A percentile compares a stretch with the other conserved stretches of the same genome.
phyloP scores from a whole-genome alignment of 37 sponge, comb jelly and placozoan genomes.

The Amphimedon queenslandica region DNA sequence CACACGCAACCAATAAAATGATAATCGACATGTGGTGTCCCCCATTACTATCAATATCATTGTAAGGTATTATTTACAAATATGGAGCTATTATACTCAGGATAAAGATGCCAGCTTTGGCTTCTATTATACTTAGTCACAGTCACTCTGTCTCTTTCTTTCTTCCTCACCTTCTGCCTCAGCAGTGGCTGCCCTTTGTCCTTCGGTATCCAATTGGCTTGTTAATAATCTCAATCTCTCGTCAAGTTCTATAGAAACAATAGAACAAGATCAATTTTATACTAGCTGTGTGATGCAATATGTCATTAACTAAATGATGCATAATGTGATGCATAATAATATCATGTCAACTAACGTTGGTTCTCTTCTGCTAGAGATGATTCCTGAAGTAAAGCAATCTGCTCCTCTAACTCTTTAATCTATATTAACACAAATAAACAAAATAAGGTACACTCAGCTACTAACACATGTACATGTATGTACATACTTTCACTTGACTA shows the following conservation, averaged over 20 bases:
- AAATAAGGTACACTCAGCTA: too few relatives aligned
- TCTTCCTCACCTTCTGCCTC: conserved; percentile 37
- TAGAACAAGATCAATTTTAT: not conserved
- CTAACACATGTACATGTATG: not conserved
- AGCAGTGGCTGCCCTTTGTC: conserved; percentile 30
- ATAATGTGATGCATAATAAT: not conserved
- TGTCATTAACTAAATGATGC: not conserved
- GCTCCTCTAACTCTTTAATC: conserved; percentile 8
- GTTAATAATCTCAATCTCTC: conserved; percentile 53
- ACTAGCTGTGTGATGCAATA: not conserved
- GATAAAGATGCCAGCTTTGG: not conserved
- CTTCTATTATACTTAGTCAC: not conserved
- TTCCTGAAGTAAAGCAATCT: conserved; percentile 26
- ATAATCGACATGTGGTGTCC: too few relatives aligned
- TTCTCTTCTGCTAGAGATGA: conserved; percentile 38
- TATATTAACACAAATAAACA: not conserved
- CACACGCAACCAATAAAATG: too few relatives aligned
- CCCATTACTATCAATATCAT: too few relatives aligned
- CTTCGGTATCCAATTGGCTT: conserved; percentile 43
- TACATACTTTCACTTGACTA: conserved; percentile 5
- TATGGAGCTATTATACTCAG: not conserved
- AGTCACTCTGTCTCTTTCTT: not conserved
- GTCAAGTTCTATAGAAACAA: conserved; percentile 45
- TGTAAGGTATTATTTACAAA: too few relatives aligned
- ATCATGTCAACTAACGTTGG: conserved; percentile 1